Base-by-base conservation (phyloP, 2,797 vertebrate genomes). In the Cynodonichthys magdalenae region DNA sequence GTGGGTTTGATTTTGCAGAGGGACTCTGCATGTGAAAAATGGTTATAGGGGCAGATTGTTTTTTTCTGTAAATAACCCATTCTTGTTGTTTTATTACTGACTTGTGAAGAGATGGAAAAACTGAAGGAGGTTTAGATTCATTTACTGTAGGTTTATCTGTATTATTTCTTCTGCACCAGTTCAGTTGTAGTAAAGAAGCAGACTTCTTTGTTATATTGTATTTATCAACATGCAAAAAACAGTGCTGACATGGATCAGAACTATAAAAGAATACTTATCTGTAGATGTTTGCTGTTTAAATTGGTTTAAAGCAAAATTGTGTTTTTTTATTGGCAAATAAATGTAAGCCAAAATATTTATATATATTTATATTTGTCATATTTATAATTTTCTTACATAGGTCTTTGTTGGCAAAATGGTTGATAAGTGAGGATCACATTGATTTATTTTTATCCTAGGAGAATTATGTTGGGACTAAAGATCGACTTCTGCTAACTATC, bases 21-120 rank as follows among this genome's bases (percentile, higher is more conserved):
- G 31, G 10, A 39, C 36, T 39, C 31, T 47, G 11, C 12, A 39
- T 59, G 15, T 52, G 17, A 44, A 44, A 64, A 54, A 18, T 42
- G 20, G 45, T 36, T 4, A 53, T 14, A 4, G 18, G 8, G 41
- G 52, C 2, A 49, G 59, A 53, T 27, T 15, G 46, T 29, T 1
- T 9, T 44, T 6, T 53, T 55, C 6, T 61, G 20, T 44, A 49
- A 34, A 61, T 49, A 47, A 24, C 51, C 31, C 9, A 42, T 58
- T 45, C 1, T 36, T 62, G n/a, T 45, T 51, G 0, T 55, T 28
- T 64, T 57, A 44, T 55, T 24, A 34, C 36, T 0, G 6, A 45
- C 17, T 18, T 7, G 44, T 8, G 36, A 39, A 12, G 36, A 39
- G 36, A 14, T 39, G 36, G 11, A 39, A 14, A 12, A 36, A 39